A percentile compares a stretch with the other conserved stretches of the same genome.
Evolutionary conservation across 2,113 vertebrate genomes (phyloP).

Genomic region (Alosa alosa): DNA sequence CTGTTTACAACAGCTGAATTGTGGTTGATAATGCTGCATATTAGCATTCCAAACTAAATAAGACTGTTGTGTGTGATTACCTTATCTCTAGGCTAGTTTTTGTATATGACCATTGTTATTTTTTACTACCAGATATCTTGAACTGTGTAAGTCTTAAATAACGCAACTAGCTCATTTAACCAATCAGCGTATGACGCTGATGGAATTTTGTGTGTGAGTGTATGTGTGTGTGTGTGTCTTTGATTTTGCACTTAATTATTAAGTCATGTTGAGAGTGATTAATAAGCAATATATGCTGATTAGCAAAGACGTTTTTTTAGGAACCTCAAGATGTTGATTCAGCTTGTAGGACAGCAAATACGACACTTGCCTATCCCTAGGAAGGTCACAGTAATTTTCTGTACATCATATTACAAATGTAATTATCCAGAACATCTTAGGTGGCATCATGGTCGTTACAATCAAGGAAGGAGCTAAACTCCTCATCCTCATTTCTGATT

Average conservation of each 20-base stretch:
- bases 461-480: not conserved
- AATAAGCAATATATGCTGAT: not conserved
- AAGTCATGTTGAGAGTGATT: not conserved
- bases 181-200: not conserved
- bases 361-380: not conserved
- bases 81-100: not conserved
- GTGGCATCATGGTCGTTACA: not conserved
- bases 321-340: not conserved
- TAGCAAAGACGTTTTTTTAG: not conserved
- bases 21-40: not conserved
- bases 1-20: not conserved
- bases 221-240: not conserved
- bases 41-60: not conserved
- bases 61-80: not conserved
- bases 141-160: constrained; percentile 29
- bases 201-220: constrained; percentile 23
- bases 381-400: not conserved
- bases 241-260: constrained; percentile 21
- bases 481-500: not conserved
- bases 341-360: not conserved
- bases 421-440: not conserved
- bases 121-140: constrained; percentile 17
- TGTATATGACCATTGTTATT: constrained; percentile 15
- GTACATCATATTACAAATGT: not conserved
- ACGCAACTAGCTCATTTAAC: constrained; percentile 33